Percentiles rank a stretch among this genome's conserved stretches.
Evolutionary conservation across 2,888 invertebrate genomes (phyloP).

Genomic region (Chymomyza amoena): DNA sequence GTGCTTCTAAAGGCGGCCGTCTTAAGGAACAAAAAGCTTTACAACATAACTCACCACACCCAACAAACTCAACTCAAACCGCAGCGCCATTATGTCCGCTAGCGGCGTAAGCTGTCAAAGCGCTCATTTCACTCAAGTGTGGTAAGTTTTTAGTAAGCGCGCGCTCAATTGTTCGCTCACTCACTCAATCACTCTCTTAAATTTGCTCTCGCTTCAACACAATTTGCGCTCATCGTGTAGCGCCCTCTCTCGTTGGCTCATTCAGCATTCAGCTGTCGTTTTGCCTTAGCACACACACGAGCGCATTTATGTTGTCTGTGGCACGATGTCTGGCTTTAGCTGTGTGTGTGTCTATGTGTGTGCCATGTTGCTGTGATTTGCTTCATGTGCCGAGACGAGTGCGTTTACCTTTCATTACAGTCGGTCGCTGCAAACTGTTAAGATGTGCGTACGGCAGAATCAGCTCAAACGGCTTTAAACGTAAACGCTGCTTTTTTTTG

Average conservation of each 20-base stretch:
- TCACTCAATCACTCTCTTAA: no score
- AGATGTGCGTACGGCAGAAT: constrained; percentile 67
- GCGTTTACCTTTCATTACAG: constrained; percentile 78
- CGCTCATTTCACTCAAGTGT: constrained; percentile 6
- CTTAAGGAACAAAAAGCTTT: constrained; percentile 36
- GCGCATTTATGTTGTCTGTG: constrained; percentile 54
- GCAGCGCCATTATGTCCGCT: constrained; percentile 9
- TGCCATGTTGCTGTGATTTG: constrained; percentile 56
- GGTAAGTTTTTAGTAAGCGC: background rate
- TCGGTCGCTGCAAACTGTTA: constrained; percentile 78
- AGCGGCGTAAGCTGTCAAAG: constrained; percentile 31
- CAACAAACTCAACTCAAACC: background rate
- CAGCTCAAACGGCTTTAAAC: background rate
- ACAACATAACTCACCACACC: constrained; percentile 32
- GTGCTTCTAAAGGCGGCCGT: constrained; percentile 29
- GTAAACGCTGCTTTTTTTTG: constrained; percentile 15
- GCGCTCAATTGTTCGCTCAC: background rate
- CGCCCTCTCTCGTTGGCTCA: constrained; percentile 10
- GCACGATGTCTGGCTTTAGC: constrained; percentile 34
- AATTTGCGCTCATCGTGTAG: constrained; percentile 22
- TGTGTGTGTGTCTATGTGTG: constrained; percentile 27
- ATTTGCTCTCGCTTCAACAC: constrained; percentile 6
- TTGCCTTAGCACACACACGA: constrained; percentile 13
- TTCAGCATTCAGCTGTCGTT: constrained; percentile 31
- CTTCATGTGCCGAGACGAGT: constrained; percentile 65